Conservation (phyloP, 2,888 invertebrate genomes). For the Phoenoteleia sp. region DNA sequence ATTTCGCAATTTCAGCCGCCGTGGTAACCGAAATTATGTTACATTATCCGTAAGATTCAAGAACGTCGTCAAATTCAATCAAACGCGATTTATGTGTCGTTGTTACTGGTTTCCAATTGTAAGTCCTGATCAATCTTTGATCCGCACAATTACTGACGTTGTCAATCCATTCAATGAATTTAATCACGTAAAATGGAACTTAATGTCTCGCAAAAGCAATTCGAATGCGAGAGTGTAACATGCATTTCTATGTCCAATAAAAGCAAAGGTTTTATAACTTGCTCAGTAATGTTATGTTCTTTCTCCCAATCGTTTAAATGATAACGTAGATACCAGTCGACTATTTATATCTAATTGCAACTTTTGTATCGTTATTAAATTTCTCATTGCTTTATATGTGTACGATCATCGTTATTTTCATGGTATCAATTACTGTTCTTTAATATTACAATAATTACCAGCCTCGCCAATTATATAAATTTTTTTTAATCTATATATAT, state of each 20-base stretch:
- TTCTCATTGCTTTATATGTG: not conserved
- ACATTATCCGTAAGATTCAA: too few species aligned
- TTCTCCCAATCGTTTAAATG: slow-evolving; percentile 17
- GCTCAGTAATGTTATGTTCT: not conserved
- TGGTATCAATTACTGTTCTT: slow-evolving; percentile 2
- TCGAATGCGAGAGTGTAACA: slow-evolving; percentile 14
- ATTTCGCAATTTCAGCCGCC: too few species aligned
- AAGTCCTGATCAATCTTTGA: slow-evolving; percentile 19
- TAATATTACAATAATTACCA: too few species aligned
- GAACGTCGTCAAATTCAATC: too few species aligned
- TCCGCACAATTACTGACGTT: slow-evolving; percentile 19
- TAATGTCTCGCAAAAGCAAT: slow-evolving; percentile 34
- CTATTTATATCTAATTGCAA: slow-evolving; percentile 29
- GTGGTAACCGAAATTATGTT: too few species aligned
- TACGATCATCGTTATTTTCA: slow-evolving; percentile 12
- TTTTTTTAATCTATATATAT: too few species aligned
- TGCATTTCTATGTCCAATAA: slow-evolving; percentile 44
- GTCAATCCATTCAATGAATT: slow-evolving; percentile 40
- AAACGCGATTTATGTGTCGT: too few species aligned
- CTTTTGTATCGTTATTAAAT: slow-evolving; percentile 13
- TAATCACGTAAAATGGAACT: slow-evolving; percentile 47
- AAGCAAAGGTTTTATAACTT: slow-evolving; percentile 23
- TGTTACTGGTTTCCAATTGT: slow-evolving; percentile 8
- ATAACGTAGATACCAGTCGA: slow-evolving; percentile 16
- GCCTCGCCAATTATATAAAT: too few species aligned